Conservation (phyloP, 2,113 vertebrate genomes). For the Egretta garzetta region DNA sequence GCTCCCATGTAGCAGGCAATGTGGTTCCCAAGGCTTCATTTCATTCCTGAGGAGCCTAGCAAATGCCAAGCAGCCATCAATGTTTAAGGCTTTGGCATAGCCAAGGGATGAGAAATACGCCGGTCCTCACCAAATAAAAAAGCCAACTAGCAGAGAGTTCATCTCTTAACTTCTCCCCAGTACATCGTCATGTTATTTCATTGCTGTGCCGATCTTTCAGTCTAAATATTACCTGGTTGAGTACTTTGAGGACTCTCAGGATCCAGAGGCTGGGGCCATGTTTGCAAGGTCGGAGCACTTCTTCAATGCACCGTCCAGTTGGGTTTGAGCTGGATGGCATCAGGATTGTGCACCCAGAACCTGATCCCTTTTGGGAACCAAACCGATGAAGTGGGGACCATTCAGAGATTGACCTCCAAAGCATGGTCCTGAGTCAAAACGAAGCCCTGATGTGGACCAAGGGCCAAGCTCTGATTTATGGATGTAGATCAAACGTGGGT, state of each 20-base stretch:
- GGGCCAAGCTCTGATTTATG: neutral
- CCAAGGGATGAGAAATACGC: neutral
- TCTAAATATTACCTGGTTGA: accelerated
- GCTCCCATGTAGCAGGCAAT: neutral
- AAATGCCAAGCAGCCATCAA: accelerated
- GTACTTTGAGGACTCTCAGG: neutral
- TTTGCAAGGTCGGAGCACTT: neutral
- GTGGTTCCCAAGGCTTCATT: neutral
- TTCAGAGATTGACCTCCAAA: neutral
- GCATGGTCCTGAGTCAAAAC: accelerated
- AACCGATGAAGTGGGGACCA: neutral
- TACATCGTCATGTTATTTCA: neutral
- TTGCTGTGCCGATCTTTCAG: neutral
- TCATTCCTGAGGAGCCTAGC: accelerated
- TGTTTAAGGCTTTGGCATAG: neutral
- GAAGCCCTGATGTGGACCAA: neutral
- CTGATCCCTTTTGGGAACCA: neutral
- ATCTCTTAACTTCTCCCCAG: neutral
- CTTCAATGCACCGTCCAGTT: neutral
- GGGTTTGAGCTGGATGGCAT: neutral
- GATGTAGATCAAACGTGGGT: neutral
- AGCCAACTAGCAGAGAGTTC: neutral
- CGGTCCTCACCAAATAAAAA: neutral
- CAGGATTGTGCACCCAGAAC: neutral
- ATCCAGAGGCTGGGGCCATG: too few species aligned